phyloP scores from a whole-genome alignment of 1,140 invertebrate species.

The Bombus haemorrhoidalis region DNA sequence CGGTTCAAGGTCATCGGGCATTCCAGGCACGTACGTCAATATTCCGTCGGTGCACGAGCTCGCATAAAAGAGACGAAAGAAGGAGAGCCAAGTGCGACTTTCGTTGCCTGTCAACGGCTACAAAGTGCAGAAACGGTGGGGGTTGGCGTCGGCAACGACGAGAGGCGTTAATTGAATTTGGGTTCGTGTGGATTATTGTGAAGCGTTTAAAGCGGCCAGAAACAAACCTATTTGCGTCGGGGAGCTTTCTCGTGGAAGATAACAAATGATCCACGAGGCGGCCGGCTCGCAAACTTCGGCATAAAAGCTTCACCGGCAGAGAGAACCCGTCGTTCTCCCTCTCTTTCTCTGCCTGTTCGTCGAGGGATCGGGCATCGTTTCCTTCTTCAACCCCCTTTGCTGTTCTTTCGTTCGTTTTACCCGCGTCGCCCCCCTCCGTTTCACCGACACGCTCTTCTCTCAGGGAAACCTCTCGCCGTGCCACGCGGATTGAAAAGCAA shows the following conservation, averaged over 20 bases:
- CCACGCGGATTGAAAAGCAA: conserved; percentile 71
- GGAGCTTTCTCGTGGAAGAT: conserved; percentile 74
- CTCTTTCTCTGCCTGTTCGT: conserved; percentile 8
- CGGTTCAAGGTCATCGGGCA: conserved; percentile 46
- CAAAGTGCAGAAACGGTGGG: conserved; percentile 58
- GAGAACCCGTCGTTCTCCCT: conserved; percentile 43
- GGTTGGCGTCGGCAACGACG: conserved; percentile 37
- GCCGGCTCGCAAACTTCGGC: conserved; percentile 71
- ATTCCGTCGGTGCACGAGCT: conserved; percentile 44
- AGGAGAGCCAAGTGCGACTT: conserved; percentile 51
- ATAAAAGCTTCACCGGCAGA: conserved; percentile 71
- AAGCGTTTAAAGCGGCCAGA: conserved; percentile 75
- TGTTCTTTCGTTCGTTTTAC: conserved; percentile 61
- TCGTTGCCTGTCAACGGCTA: conserved; percentile 63
- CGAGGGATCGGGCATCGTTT: conserved; percentile 17
- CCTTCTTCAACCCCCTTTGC: conserved; percentile 47
- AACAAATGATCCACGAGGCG: conserved; percentile 73
- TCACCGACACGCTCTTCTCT: conserved; percentile 4
- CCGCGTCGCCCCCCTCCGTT: conserved; percentile 12
- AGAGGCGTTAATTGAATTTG: conserved; percentile 75
- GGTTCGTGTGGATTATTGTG: conserved; percentile 72
- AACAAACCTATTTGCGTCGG: conserved; percentile 76
- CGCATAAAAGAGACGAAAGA: conserved; percentile 62
- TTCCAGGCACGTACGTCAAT: conserved; percentile 63
- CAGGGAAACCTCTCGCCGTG: conserved; percentile 53